Base-by-base conservation (phyloP, 2,888 invertebrate genomes). In the Atrina japonica region DNA sequence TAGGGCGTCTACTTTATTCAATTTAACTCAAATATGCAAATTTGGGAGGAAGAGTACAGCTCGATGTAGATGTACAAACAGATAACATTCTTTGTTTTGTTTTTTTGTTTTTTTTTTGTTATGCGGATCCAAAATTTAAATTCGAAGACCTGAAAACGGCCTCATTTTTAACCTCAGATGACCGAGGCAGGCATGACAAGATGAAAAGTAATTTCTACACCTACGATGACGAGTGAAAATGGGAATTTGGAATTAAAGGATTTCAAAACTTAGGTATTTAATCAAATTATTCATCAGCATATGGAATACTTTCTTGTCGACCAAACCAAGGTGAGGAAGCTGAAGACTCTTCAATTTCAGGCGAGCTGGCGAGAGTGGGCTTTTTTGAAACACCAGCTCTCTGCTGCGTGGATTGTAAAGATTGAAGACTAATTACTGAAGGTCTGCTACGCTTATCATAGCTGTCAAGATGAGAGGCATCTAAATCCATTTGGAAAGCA, bases 401-500 rank as follows among this genome's bases (percentile, higher is more conserved):
- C 52, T 78, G 76, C 70, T 81, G 83, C 65, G 78, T 78, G 50
- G 83, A 80, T 78, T 87, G 87, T 58, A 86, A 76, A 21, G 87
- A 87, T 80, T 88, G 88, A 45, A 89, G 83, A 71, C 89, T 89
- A 71, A 88, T 88, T 56, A 89, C 85, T 29, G 90, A 90, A 52
- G 89, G 88, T 56, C 89, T 85, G 80, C 88, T 88, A 76, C 90
- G 88, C 66, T 85, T 87, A 76, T 87, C 86, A 49, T 87, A 87
- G 93, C 89, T 89, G 92, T 96, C 96, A 82, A 87, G 77, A 66
- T 83, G 84, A 27, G 75, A 60, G 25, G 84, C 69, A 73, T 86
- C 87, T 74, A 86, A 75, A 75, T 87, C 87, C 85, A 85, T 86
- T 82, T 89, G 98, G 95, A 99, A 99, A 93, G 99, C 99, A 94